phyloP scores from a whole-genome alignment of 2,888 invertebrate genomes.

The Epirrhoe alternata region DNA sequence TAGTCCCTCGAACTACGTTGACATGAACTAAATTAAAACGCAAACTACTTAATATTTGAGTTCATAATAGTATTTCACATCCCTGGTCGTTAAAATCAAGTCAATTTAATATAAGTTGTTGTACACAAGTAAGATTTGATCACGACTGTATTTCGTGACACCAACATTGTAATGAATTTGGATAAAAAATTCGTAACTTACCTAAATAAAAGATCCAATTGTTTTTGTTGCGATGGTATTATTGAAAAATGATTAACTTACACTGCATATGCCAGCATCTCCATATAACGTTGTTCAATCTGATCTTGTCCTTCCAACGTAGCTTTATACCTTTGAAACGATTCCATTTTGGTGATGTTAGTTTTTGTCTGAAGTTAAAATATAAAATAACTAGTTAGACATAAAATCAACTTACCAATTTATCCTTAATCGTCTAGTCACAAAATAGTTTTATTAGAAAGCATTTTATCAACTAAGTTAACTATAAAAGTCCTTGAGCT shows the following conservation, averaged over 20 bases:
- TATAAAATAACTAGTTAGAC: slow-evolving; percentile 44
- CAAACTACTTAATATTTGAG: neutral
- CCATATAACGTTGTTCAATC: slow-evolving; percentile 99
- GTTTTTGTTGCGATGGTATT: neutral
- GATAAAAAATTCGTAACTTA: neutral
- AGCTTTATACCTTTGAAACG: slow-evolving; percentile 99
- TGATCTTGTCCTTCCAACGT: slow-evolving; percentile 99
- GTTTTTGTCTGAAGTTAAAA: slow-evolving; percentile 93
- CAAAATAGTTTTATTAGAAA: slow-evolving; percentile 65
- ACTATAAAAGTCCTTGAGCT: slow-evolving; percentile 70
- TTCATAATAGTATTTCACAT: slow-evolving; percentile 5
- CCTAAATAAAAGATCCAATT: neutral
- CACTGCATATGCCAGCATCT: slow-evolving; percentile 99
- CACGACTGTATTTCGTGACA: slow-evolving; percentile 34
- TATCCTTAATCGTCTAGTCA: slow-evolving; percentile 61
- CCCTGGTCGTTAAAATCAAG: slow-evolving; percentile 6
- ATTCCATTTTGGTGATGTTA: slow-evolving; percentile 99
- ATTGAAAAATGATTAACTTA: slow-evolving; percentile 79
- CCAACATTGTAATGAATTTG: slow-evolving; percentile 15
- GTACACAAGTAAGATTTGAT: slow-evolving; percentile 33
- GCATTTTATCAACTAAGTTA: slow-evolving; percentile 60
- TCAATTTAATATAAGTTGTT: slow-evolving; percentile 16
- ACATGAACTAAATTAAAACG: slow-evolving; percentile 8
- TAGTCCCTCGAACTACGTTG: slow-evolving; percentile 12
- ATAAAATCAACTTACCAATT: slow-evolving; percentile 64